Conservation (phyloP, 2,113 vertebrate species). For the Passer domesticus region DNA sequence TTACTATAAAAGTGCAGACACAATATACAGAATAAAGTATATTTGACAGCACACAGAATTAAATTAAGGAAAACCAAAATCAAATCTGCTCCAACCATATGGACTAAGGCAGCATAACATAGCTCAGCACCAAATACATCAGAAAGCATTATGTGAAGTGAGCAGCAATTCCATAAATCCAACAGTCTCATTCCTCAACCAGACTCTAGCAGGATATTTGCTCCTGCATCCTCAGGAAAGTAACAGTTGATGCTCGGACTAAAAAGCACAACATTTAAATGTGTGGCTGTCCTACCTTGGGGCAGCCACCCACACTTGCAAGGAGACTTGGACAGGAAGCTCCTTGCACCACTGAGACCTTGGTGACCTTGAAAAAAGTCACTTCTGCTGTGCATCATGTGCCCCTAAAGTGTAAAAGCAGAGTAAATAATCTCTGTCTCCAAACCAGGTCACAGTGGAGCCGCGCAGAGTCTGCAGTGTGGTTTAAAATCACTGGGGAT, state of each 20-base stretch:
- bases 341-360: neutral
- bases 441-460: neutral
- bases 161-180: slow-evolving; percentile 46
- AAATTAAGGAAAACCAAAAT: slow-evolving; percentile 62
- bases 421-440: slow-evolving; percentile 10
- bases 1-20: slow-evolving; percentile 34
- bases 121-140: slow-evolving; percentile 53
- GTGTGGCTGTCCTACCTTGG: neutral
- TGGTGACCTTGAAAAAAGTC: neutral
- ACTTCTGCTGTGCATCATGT: neutral
- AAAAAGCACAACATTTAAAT: neutral
- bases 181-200: neutral
- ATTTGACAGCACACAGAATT: slow-evolving; percentile 59
- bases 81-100: slow-evolving; percentile 60
- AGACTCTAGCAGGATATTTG: neutral
- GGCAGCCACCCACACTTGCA: neutral
- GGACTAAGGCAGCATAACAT: slow-evolving; percentile 48
- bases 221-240: neutral
- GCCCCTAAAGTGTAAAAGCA: neutral
- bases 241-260: neutral
- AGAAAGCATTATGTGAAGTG: slow-evolving; percentile 53
- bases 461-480: neutral
- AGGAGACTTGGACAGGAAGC: neutral
- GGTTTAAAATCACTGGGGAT: slow-evolving; percentile 6
- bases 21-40: slow-evolving; percentile 54